Conservation (phyloP, 2,797 vertebrate species). For the Petrocephalus sullivani region DNA sequence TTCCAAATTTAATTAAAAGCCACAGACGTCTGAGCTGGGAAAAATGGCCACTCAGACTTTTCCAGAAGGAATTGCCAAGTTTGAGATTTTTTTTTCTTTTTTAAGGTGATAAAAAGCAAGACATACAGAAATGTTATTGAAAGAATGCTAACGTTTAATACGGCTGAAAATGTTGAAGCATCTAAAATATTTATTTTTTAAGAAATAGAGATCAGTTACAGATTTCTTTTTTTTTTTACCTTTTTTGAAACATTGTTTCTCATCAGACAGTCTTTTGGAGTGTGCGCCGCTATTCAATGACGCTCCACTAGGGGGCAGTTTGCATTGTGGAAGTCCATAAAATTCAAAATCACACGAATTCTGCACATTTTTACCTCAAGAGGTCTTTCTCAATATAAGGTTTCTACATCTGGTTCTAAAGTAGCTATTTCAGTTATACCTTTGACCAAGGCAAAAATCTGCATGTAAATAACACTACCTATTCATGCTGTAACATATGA, state of each 20-base stretch:
- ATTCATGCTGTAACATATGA: not conserved
- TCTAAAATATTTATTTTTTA: not conserved
- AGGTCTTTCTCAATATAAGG: not conserved
- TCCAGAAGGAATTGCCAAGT: constrained; percentile 27
- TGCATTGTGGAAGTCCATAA: not conserved
- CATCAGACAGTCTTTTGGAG: not conserved
- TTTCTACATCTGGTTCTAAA: not conserved
- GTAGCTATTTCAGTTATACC: not conserved
- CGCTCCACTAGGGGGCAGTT: constrained; percentile 28
- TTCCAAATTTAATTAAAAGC: constrained; percentile 48
- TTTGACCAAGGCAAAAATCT: not conserved
- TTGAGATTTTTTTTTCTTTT: not conserved
- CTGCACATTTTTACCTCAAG: not conserved
- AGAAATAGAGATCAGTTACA: not conserved
- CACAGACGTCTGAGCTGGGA: constrained; percentile 39
- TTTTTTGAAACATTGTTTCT: not conserved
- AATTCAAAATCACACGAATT: not conserved
- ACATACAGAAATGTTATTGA: not conserved
- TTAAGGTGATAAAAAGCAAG: not conserved
- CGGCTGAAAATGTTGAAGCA: not conserved
- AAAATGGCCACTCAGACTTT: constrained; percentile 36
- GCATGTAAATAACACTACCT: not conserved
- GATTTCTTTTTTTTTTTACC: not conserved
- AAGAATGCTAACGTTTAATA: not conserved
- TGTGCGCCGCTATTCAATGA: not conserved